phyloP scores from a whole-genome alignment of 1,140 invertebrate genomes.

The Drosophila teissieri region DNA sequence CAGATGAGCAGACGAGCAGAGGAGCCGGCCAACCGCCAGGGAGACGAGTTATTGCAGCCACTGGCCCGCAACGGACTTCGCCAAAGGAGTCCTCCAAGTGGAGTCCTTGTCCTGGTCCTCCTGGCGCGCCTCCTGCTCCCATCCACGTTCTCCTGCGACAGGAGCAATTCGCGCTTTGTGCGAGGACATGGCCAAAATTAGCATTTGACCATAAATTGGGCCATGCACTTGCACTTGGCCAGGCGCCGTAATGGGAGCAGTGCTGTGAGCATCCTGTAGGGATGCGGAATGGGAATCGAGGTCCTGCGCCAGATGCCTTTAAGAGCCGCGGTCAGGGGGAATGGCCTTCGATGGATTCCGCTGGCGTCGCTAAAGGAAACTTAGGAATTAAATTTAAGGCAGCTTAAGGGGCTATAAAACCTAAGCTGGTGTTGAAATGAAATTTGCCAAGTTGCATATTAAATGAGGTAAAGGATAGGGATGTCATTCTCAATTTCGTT shows the following conservation, averaged over 20 bases:
- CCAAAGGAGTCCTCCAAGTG: slow-evolving; percentile 28
- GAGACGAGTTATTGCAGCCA: slow-evolving; percentile 67
- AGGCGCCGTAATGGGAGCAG: slow-evolving; percentile 27
- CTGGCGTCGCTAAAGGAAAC: not conserved
- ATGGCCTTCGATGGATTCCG: slow-evolving; percentile 3
- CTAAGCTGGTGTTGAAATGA: slow-evolving; percentile 1
- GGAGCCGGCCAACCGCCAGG: slow-evolving; percentile 44
- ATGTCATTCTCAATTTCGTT: too few species aligned
- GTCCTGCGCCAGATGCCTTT: slow-evolving; percentile 35
- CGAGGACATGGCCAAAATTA: slow-evolving; percentile 71
- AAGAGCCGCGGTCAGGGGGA: slow-evolving; percentile 9
- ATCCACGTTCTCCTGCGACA: slow-evolving; percentile 16
- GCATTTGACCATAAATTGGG: slow-evolving; percentile 73
- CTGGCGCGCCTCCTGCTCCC: not conserved
- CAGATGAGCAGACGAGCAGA: slow-evolving; percentile 18
- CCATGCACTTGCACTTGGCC: slow-evolving; percentile 55
- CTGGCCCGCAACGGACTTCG: slow-evolving; percentile 37
- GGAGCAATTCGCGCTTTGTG: slow-evolving; percentile 65
- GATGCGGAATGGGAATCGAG: not conserved
- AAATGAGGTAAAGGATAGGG: not conserved
- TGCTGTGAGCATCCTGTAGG: not conserved
- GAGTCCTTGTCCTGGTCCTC: slow-evolving; percentile 7
- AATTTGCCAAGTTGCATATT: not conserved
- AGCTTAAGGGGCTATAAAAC: not conserved
- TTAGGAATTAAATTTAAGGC: not conserved